phyloP scores from a whole-genome alignment of 2,113 vertebrate genomes.

The Myrmophylax atrothorax region DNA sequence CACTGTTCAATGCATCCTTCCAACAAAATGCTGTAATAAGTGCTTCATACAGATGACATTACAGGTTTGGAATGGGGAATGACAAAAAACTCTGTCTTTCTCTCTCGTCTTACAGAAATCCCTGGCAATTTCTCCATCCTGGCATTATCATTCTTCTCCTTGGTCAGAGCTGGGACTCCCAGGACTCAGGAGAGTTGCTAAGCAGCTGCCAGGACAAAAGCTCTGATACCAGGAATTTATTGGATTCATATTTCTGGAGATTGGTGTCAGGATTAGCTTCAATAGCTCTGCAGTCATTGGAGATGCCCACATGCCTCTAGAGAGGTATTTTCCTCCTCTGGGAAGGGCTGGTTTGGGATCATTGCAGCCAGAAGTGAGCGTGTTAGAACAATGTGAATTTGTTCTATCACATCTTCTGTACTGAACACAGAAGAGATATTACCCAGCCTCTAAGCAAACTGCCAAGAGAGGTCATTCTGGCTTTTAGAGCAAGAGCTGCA shows the following conservation, averaged over 20 bases:
- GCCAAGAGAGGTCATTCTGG: not conserved
- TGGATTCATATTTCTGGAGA: not conserved
- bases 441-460: not conserved
- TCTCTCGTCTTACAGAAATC: not conserved
- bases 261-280: not conserved
- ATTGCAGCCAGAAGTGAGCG: not conserved
- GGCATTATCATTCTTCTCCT: not conserved
- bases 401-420: not conserved
- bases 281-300: not conserved
- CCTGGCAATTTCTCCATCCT: not conserved
- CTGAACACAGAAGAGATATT: not conserved
- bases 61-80: not conserved
- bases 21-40: not conserved
- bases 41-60: not conserved
- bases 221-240: not conserved
- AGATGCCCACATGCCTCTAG: not conserved
- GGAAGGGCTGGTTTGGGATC: not conserved
- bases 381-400: not conserved
- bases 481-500: not conserved
- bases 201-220: not conserved
- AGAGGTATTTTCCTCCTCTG: not conserved
- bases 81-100: not conserved
- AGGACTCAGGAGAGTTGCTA: not conserved
- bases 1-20: not conserved
- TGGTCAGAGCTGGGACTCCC: not conserved